Evolutionary conservation across 2,113 vertebrate genomes (phyloP).

Genomic region (Paracanthobrama guichenoti): DNA sequence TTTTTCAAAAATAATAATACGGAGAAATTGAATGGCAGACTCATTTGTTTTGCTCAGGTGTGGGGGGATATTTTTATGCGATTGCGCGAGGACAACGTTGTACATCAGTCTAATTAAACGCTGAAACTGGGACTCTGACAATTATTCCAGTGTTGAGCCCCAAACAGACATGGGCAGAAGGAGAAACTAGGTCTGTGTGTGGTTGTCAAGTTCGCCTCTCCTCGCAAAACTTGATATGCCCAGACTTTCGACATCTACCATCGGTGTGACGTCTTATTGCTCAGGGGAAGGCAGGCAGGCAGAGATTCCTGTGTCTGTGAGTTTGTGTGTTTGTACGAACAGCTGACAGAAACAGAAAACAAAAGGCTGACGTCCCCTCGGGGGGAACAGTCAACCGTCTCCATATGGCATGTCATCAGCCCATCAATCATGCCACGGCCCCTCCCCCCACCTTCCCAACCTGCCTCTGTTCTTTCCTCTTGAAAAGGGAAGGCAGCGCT

Average conservation of each 20-base stretch:
- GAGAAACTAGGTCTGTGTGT: constrained; percentile 49
- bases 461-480: constrained; percentile 55
- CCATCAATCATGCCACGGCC: constrained; percentile 69
- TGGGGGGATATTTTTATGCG: constrained; percentile 63
- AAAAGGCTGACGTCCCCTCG: constrained; percentile 69
- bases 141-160: constrained; percentile 51
- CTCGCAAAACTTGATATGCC: constrained; percentile 48
- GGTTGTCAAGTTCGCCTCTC: constrained; percentile 56
- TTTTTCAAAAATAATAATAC: constrained; percentile 79
- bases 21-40: constrained; percentile 74
- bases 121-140: constrained; percentile 51
- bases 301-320: constrained; percentile 55
- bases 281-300: constrained; percentile 60
- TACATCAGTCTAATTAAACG: constrained; percentile 56
- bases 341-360: constrained; percentile 71
- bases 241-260: constrained; percentile 55
- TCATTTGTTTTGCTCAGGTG: constrained; percentile 72
- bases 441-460: constrained; percentile 58
- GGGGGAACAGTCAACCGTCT: constrained; percentile 71
- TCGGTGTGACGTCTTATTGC: constrained; percentile 56
- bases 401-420: constrained; percentile 75
- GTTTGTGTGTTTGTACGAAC: constrained; percentile 59
- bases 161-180: constrained; percentile 47
- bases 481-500: constrained; percentile 48
- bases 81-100: constrained; percentile 59